Base-by-base conservation (phyloP, 2,888 invertebrate genomes). In the Brassicogethes aeneus region DNA sequence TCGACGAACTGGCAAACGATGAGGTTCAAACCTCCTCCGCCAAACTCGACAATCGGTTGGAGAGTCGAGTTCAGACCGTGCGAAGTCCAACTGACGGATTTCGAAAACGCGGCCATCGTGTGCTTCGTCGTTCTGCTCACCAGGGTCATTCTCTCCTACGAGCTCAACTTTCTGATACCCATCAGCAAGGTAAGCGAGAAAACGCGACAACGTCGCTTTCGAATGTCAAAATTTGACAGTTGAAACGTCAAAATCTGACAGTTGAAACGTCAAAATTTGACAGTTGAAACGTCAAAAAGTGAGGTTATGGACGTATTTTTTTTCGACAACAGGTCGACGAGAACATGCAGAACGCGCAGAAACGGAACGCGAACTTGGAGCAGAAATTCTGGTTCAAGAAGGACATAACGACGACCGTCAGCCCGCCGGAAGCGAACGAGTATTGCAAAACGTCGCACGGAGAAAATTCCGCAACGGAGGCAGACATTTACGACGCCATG, bases 1-100 rank as follows among this genome's bases (percentile, higher is more conserved):
- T 96, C 96, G 1, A 97, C 97, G 16, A 97, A 97, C 72, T 97
- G 97, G 97, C 96, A 97, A 71, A 94, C 95, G 17, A 94, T 97
- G 94, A 77, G 94, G 31, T 99, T 99, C 72, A 99, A 99, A 71
- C 96, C 96, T 17, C 97, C 97, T 33, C 94, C 95, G 15, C 91
- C 94, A 0, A 85, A 93, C 65, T 91, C 93, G 5, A 76, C 89
- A 37, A 99, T 99, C 59, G 99, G 99, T 29, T 99, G 99, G 99
- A 79, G 99, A 52, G 99, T 99, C 1, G 99, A 99, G 73, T 99
- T 99, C 73, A 81, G 99, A 16, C 97, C 99, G 32, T 97, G 97
- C 66, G 95, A 94, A 70, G 89, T 93, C 14, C 99, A 99, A 70
- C 79, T 99, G 53, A 97, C 99, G 0, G 97, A 99, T 72, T 99